These are phyloP conservation scores for Drosophila pallidifrons DNA, from an alignment of 1,140 invertebrate species.

Conservation along the genomic window DNA sequence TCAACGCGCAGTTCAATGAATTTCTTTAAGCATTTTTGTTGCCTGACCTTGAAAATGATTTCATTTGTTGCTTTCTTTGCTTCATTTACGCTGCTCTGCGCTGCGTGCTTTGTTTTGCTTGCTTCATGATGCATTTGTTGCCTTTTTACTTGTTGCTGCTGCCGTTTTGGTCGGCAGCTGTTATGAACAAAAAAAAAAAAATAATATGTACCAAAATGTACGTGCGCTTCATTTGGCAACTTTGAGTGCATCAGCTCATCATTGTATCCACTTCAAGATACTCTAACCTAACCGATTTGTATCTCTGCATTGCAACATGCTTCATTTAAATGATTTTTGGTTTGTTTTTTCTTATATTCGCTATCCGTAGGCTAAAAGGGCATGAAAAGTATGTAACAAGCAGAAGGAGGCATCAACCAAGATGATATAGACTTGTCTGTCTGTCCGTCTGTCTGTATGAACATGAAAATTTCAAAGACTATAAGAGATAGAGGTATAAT, in stretches of 20 bases:
- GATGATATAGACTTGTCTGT: too few relatives aligned
- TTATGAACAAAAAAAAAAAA: slow-evolving; percentile 4
- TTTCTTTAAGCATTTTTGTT: slow-evolving; percentile 51
- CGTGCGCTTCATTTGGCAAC: slow-evolving; percentile 33
- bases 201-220: slow-evolving; percentile 20
- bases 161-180: slow-evolving; percentile 32
- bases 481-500: too few relatives aligned
- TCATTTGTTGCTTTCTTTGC: slow-evolving; percentile 43
- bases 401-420: too few relatives aligned
- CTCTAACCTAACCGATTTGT: slow-evolving; percentile 24
- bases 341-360: too few relatives aligned
- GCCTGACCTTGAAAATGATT: slow-evolving; percentile 71
- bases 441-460: too few relatives aligned
- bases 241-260: slow-evolving; percentile 31
- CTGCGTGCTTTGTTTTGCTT: neutral
- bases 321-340: neutral
- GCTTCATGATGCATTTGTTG: neutral
- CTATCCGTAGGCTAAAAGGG: too few relatives aligned
- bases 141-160: slow-evolving; percentile 1
- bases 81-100: neutral
- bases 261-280: slow-evolving; percentile 13
- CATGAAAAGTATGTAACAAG: too few relatives aligned
- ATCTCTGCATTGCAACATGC: neutral
- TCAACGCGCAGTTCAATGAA: slow-evolving; percentile 62
- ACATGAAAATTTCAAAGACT: too few relatives aligned